Conservation (phyloP, 2,888 invertebrate species). For the Drosophila flavopinicola region DNA sequence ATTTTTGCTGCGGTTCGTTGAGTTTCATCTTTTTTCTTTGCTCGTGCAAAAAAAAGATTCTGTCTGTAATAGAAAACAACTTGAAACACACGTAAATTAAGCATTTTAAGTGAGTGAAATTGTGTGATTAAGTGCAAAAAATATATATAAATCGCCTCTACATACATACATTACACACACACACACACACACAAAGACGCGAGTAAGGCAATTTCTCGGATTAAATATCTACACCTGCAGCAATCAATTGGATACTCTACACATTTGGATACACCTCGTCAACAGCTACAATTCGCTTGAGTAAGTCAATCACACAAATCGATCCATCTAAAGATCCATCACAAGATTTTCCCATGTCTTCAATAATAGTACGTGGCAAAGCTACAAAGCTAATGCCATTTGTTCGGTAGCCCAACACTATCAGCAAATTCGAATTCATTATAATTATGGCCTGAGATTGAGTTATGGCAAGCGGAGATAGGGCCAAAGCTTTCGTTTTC, state of each 20-base stretch:
- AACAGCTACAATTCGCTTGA: slow-evolving; percentile 67
- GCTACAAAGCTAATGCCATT: slow-evolving; percentile 2
- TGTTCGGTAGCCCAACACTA: slow-evolving; percentile 4
- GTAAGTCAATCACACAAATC: slow-evolving; percentile 50
- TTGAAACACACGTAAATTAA: slow-evolving; percentile 30
- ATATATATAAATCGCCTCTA: slow-evolving; percentile 25
- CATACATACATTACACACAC: slow-evolving; percentile 33
- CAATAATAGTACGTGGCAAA: slow-evolving; percentile 27
- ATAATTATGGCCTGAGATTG: slow-evolving; percentile 13
- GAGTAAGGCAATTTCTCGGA: slow-evolving; percentile 55
- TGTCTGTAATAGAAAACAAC: slow-evolving; percentile 42
- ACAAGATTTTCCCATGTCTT: slow-evolving; percentile 2
- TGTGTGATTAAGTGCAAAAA: slow-evolving; percentile 54
- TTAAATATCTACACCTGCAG: slow-evolving; percentile 67
- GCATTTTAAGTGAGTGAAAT: slow-evolving; percentile 55
- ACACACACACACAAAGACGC: slow-evolving; percentile 18
- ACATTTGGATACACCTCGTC: slow-evolving; percentile 58
- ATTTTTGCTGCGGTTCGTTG: slow-evolving; percentile 40
- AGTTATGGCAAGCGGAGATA: neutral
- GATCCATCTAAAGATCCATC: neutral
- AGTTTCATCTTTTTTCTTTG: slow-evolving; percentile 18
- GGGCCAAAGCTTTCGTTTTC: too few species aligned
- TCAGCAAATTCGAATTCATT: slow-evolving; percentile 12
- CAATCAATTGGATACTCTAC: slow-evolving; percentile 71
- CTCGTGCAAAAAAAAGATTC: slow-evolving; percentile 33